Conservation (phyloP, 2,888 invertebrate genomes). For the Clistopyga incitator region DNA sequence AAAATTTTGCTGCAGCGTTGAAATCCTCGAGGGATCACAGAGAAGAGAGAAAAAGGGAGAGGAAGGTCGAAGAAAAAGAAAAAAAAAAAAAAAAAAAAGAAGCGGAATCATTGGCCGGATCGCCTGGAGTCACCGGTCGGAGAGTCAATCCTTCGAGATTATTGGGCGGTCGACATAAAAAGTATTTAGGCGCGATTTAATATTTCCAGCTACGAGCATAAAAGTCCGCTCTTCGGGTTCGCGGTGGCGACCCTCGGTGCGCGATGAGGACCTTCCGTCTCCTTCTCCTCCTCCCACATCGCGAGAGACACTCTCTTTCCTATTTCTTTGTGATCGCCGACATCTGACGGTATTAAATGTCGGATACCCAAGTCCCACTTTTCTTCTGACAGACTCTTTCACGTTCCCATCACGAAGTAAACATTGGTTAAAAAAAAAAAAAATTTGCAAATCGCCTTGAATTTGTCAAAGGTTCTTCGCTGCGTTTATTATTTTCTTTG, state of each 20-base stretch:
- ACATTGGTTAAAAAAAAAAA: constrained; percentile 19
- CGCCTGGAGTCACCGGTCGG: constrained; percentile 61
- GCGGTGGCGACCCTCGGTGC: constrained; percentile 58
- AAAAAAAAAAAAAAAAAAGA: constrained; percentile 53
- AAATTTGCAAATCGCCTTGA: constrained; percentile 11
- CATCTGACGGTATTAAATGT: constrained; percentile 62
- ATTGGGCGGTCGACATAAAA: constrained; percentile 82
- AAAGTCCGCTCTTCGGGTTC: constrained; percentile 78
- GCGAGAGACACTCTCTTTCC: constrained; percentile 40
- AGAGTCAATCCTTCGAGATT: constrained; percentile 75
- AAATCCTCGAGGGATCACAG: constrained; percentile 15
- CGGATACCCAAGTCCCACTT: constrained; percentile 22
- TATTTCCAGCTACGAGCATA: constrained; percentile 84
- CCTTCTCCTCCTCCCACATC: constrained; percentile 55
- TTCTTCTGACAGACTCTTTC: constrained; percentile 6
- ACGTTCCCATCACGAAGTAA: constrained; percentile 17
- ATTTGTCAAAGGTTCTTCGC: constrained; percentile 16
- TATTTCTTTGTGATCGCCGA: constrained; percentile 70
- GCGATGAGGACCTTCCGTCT: constrained; percentile 48
- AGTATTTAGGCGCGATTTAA: constrained; percentile 84
- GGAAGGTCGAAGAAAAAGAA: constrained; percentile 56
- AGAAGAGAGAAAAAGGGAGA: constrained; percentile 32
- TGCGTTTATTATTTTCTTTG: not conserved
- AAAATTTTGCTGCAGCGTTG: constrained; percentile 2
- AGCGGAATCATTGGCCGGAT: constrained; percentile 69